Conservation (phyloP, 2,113 vertebrate genomes). For the Galemys pyrenaicus region DNA sequence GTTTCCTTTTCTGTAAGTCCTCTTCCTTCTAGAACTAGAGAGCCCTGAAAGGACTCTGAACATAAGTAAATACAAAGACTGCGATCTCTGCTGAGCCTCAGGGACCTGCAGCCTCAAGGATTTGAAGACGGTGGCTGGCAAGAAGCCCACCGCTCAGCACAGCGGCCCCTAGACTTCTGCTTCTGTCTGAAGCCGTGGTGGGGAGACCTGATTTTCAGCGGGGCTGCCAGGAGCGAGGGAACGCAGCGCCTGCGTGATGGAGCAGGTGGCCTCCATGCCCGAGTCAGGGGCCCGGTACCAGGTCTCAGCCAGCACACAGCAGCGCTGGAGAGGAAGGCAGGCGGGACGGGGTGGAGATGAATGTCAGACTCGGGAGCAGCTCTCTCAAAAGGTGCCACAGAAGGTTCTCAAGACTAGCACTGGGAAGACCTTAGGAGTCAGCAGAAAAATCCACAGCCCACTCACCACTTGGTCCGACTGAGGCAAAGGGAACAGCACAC, state of each 20-base stretch:
- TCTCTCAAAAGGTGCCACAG: not conserved
- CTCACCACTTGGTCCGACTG: not conserved
- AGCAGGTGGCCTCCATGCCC: not conserved
- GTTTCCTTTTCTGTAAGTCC: not conserved
- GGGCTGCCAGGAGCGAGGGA: not conserved
- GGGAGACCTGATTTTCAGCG: not conserved
- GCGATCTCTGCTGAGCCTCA: not conserved
- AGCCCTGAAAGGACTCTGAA: not conserved
- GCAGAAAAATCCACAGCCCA: rapidly evolving
- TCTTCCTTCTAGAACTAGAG: not conserved
- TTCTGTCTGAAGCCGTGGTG: not conserved
- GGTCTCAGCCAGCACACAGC: rapidly evolving
- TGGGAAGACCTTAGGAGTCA: not conserved
- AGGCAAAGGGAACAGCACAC: rapidly evolving
- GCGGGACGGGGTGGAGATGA: not conserved
- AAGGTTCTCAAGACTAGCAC: not conserved
- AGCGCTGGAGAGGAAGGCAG: not conserved
- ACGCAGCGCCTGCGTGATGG: rapidly evolving
- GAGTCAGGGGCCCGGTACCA: not conserved
- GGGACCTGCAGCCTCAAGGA: not conserved
- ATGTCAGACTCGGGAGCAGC: rapidly evolving
- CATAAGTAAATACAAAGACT: not conserved
- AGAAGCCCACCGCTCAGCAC: not conserved
- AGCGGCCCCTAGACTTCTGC: rapidly evolving
- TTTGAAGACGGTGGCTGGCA: not conserved